These are phyloP conservation scores for Rhinogobius similis DNA, from an alignment of 2,113 vertebrate genomes.

Conservation along the genomic window DNA sequence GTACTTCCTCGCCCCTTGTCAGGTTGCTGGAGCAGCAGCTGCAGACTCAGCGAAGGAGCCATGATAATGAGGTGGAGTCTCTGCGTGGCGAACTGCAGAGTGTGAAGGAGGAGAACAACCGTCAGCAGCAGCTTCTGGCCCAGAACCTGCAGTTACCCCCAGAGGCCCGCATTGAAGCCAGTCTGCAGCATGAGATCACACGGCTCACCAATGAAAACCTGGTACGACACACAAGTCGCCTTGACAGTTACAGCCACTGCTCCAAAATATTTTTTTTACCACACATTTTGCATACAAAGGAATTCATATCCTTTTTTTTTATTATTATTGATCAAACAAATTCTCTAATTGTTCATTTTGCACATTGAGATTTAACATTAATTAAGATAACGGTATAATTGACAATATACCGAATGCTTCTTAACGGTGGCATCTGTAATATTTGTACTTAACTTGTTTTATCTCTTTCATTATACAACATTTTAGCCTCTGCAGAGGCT, in stretches of 20 bases:
- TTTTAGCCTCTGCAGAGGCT: too few relatives aligned
- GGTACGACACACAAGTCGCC: conserved; percentile 73
- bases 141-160: conserved; percentile 98
- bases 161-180: conserved; percentile 95
- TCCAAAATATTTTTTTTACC: not conserved
- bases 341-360: not conserved
- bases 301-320: not conserved
- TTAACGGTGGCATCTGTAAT: too few relatives aligned
- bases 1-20: not conserved
- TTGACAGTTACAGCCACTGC: not conserved
- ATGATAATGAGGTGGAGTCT: conserved; percentile 87
- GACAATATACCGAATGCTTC: too few relatives aligned
- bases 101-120: conserved; percentile 95
- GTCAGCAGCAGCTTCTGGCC: conserved; percentile 95
- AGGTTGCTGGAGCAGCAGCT: conserved; percentile 95
- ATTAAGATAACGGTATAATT: too few relatives aligned
- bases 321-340: too few relatives aligned
- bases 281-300: not conserved
- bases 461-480: too few relatives aligned
- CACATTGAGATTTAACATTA: too few relatives aligned
- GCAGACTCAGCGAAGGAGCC: conserved; percentile 88
- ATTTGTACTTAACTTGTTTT: too few relatives aligned
- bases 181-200: conserved; percentile 97
- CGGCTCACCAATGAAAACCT: conserved; percentile 96
- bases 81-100: conserved; percentile 92